phyloP scores from a whole-genome alignment of 2,888 invertebrate species.

The Drosophila nr. fundita region DNA sequence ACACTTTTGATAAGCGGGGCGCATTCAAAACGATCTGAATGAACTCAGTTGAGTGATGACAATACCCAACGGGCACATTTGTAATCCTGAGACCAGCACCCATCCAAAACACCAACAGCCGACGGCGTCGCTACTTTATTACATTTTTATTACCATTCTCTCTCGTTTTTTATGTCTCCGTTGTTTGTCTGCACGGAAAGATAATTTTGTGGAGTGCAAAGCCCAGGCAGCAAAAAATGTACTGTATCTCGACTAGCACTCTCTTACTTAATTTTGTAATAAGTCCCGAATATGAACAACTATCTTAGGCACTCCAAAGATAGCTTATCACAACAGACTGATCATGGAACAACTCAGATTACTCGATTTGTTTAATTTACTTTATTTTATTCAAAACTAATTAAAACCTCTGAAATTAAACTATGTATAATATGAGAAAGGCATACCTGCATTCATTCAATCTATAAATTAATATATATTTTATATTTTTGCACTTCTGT shows the following conservation, averaged over 20 bases:
- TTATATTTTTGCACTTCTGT: slow-evolving; percentile 1
- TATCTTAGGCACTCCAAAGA: neutral
- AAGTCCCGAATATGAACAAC: neutral
- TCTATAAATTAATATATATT: neutral
- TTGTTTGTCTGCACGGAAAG: slow-evolving; percentile 34
- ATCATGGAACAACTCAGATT: neutral
- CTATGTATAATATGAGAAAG: neutral
- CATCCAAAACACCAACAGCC: slow-evolving; percentile 10
- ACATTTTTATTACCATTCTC: slow-evolving; percentile 54
- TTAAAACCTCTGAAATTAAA: neutral
- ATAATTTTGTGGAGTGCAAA: slow-evolving; percentile 37
- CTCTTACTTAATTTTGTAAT: neutral
- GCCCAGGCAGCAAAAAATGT: slow-evolving; percentile 15
- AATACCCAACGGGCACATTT: slow-evolving; percentile 64
- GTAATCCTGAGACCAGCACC: slow-evolving; percentile 23
- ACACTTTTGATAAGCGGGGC: slow-evolving; percentile 47
- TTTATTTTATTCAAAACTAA: neutral
- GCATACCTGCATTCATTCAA: slow-evolving; percentile 5
- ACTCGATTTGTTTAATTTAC: neutral
- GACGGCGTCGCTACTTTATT: slow-evolving; percentile 54
- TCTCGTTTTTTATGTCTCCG: slow-evolving; percentile 32
- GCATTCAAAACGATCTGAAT: slow-evolving; percentile 26
- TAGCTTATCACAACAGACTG: neutral
- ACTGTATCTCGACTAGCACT: neutral
- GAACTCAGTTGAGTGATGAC: slow-evolving; percentile 63